Evolutionary conservation across 2,113 vertebrate genomes (phyloP).

Genomic region (Cyprinodon variegatus): DNA sequence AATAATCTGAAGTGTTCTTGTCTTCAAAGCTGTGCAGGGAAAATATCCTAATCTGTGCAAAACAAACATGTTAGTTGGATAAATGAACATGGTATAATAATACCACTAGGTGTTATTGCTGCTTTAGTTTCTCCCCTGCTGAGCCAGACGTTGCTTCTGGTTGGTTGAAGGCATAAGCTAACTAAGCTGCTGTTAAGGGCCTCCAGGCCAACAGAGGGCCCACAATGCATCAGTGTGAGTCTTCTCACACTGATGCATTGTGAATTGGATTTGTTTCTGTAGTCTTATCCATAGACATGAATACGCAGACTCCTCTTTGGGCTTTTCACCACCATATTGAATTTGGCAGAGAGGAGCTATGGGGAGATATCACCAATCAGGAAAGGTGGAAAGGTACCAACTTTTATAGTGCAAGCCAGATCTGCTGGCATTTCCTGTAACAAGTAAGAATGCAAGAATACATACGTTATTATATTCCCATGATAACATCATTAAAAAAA

Average conservation of each 20-base stretch:
- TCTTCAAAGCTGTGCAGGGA: constrained; percentile 15
- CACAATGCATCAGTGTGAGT: too few relatives aligned
- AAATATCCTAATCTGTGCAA: constrained; percentile 23
- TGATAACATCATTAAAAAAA: too few relatives aligned
- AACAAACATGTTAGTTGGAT: constrained; percentile 42
- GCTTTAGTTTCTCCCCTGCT: constrained; percentile 28
- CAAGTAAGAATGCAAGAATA: too few relatives aligned
- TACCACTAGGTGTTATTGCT: constrained; percentile 18
- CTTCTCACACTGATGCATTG: neutral
- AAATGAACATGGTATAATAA: constrained; percentile 27
- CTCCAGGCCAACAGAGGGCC: neutral
- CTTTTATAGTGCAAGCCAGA: too few relatives aligned
- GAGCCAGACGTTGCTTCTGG: neutral
- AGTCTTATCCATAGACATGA: neutral
- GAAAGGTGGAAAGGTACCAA: too few relatives aligned
- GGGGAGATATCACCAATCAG: too few relatives aligned
- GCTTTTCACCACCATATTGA: too few relatives aligned
- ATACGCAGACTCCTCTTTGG: too few relatives aligned
- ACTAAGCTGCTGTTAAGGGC: neutral
- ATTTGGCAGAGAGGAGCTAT: too few relatives aligned
- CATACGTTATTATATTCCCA: too few relatives aligned
- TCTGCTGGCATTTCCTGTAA: too few relatives aligned
- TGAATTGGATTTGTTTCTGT: neutral
- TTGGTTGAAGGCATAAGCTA: neutral
- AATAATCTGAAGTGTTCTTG: neutral